phyloP scores from a whole-genome alignment of 2,888 invertebrate genomes.

The Lochmaea crataegi region DNA sequence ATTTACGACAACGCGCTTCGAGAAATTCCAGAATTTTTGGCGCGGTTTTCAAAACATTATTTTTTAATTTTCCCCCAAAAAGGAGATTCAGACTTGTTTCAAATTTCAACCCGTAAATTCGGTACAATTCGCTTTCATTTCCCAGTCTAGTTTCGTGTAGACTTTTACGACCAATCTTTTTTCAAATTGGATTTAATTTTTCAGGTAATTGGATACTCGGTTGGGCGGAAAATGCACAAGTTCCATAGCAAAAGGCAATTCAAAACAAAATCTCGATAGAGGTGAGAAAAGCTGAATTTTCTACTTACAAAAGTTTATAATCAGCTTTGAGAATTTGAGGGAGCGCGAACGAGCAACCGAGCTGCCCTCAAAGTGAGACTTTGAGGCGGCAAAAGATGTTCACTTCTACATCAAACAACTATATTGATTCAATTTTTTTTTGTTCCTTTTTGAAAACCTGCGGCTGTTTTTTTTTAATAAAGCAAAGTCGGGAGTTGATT shows the following conservation, averaged over 20 bases:
- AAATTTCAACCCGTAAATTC: no score
- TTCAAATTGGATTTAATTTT: no score
- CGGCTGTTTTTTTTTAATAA: neutral
- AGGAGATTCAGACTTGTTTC: no score
- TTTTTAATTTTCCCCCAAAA: no score
- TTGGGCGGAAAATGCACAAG: neutral
- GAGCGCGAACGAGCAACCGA: neutral
- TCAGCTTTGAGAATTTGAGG: neutral
- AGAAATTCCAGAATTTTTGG: no score
- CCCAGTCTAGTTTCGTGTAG: no score
- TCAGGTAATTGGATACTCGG: no score
- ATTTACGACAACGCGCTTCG: no score
- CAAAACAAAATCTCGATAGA: neutral
- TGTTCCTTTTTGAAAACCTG: neutral
- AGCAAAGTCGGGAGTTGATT: no score
- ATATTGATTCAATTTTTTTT: neutral
- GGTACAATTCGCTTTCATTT: no score
- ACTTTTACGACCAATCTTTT: no score
- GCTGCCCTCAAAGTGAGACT: neutral
- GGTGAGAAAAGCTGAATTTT: neutral
- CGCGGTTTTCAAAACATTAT: no score
- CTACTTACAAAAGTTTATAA: slow-evolving; percentile 9
- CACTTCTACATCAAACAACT: neutral
- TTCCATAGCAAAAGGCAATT: neutral
- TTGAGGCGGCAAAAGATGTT: slow-evolving; percentile 2